Base-by-base conservation (phyloP, 2,888 invertebrate genomes). In the Drosophila gaucha region DNA sequence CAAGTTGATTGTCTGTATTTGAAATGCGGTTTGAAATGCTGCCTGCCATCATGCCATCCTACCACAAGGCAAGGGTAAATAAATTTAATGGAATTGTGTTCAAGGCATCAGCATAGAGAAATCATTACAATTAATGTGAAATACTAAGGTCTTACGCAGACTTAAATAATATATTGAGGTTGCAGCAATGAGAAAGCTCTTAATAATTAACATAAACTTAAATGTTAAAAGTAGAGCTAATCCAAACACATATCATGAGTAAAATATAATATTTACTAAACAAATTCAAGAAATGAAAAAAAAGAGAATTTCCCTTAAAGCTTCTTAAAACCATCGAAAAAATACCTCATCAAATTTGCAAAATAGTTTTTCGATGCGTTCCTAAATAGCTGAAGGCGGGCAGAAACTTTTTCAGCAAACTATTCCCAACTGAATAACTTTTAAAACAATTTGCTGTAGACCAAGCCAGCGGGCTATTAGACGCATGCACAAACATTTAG, bases 1-100 rank as follows among this genome's bases (percentile, higher is more conserved):
- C 55, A 12, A 54, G 52, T 58, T 52, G 54, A 58, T 41, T 56
- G 52, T 18, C 28, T 46, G 63, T 51, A 56, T 60, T 55, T 33
- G 26, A 55, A 44, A 58, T 56, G 66, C 28, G 35, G 30, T 35
- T 31, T 18, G 14, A 38, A 72, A 38, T 51, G 55, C 58, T 39
- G 51, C 20, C 35, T 35, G 57, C 26, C 10, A 1, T 6, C 35
- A 1, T 22, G 30, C 16, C n/a, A n/a, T 5, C 26, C 49, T 55
- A 38, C 54, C 57, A 38, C 24, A 26, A 24, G 38, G n/a, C 62
- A 24, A 35, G 16, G 18, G 16, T 36, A 41, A 69, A 51, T 18
- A 14, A 41, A 38, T 44, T n/a, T 44, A 38, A 49, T 63, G 51
- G 22, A 64, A 49, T 41, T 47, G 16, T 0, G 12, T 39, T 39